Evolutionary conservation across 2,113 vertebrate species (phyloP).

Genomic region (Stictonetta naevosa): DNA sequence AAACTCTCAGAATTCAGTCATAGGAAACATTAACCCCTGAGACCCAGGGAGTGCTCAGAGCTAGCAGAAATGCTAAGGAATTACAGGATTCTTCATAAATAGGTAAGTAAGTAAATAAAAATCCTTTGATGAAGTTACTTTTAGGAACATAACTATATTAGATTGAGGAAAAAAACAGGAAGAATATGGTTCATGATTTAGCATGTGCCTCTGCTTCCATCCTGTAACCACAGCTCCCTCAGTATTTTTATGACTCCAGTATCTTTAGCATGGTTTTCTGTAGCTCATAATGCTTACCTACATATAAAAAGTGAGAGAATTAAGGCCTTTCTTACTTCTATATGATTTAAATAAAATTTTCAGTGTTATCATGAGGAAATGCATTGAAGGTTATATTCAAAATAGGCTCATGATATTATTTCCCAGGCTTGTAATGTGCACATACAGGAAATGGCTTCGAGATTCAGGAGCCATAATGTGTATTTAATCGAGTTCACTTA

Average conservation of each 20-base stretch:
- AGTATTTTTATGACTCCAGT: neutral
- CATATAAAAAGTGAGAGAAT: neutral
- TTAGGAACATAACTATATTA: neutral
- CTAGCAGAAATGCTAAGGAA: neutral
- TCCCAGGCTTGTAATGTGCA: constrained; percentile 27
- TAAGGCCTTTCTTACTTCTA: neutral
- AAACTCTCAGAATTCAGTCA: neutral
- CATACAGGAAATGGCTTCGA: constrained; percentile 62
- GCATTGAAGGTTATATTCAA: constrained; percentile 17
- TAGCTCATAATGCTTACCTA: neutral
- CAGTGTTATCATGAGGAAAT: neutral
- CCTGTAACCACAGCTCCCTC: neutral
- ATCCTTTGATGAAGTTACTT: neutral
- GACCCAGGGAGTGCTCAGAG: neutral
- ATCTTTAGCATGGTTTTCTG: neutral
- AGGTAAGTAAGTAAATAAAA: neutral
- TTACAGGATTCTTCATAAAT: neutral
- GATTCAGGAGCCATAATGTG: constrained; percentile 62
- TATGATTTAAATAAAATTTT: neutral
- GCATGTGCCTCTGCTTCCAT: neutral
- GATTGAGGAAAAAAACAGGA: neutral
- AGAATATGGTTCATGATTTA: neutral
- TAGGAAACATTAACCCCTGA: neutral
- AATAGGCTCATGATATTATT: constrained; percentile 23
- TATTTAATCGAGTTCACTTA: constrained; percentile 73